Evolutionary conservation across 2,113 vertebrate genomes (phyloP), one percentile per base, ranked within the genome.

Genomic region (Bagarius yarrelli): DNA sequence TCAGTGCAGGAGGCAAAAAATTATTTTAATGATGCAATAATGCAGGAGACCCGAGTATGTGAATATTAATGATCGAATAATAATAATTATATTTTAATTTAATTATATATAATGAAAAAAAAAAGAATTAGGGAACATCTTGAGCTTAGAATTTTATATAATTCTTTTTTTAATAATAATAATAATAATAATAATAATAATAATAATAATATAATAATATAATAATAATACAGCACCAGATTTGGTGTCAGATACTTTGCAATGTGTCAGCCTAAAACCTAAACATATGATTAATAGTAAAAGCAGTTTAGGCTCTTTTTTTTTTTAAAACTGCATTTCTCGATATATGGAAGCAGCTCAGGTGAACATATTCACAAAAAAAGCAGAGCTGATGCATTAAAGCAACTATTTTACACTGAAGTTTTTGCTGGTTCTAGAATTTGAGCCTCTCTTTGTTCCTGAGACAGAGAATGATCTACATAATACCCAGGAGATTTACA

Each of bases 361-460:
- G 44, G 55, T 34, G 76, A 82, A 78, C 61, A 34, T 73, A 75
- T 76, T 75, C 71, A 60, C 75, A 53, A 67, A 73, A 78, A 81
- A 76, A 23, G 13, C n/a, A 5, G 76, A 23, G 44, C 52, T 32
- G 19, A 25, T 78, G 76, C 60, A n/a, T 78, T 78, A 53, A 64
- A 70, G 73, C 71, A 76, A n/a, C 50, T 50, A 47, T 59, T 40
- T 59, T 57, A 25, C 27, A 56, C 69, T 25, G 56, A 16, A 40
- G 64, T 4, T 78, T 61, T 60, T 78, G 81, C 75, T 70, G 78
- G 18, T 60, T 34, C 63, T 21, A 66, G 67, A 73, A 85, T 78
- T 44, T 34, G 40, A 81, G 70, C 78, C 55, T 71, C 61, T 23
- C 78, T 78, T 77, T 83, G 56, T 83, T 47, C 47, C 30, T 53